A percentile compares a stretch with the other conserved stretches of the same genome.
These are phyloP conservation scores for Siniperca chuatsi DNA, from an alignment of 2,113 vertebrate genomes.

Conservation along the genomic window DNA sequence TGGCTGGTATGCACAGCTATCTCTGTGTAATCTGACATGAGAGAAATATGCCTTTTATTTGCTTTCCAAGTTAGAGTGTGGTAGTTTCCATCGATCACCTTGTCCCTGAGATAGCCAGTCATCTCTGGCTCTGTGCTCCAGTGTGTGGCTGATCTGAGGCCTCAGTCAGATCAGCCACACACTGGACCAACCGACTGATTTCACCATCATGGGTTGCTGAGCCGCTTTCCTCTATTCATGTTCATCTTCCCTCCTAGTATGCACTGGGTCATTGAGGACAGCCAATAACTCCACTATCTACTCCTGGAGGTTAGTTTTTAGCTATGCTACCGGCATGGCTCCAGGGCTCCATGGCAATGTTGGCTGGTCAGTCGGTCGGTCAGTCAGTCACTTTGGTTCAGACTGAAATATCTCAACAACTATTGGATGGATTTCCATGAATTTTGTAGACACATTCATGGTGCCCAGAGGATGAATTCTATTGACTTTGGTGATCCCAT, in stretches of 20 bases:
- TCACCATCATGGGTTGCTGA: constrained; percentile 21
- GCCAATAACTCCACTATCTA: neutral
- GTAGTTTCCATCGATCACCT: constrained; percentile 36
- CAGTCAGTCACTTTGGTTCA: neutral
- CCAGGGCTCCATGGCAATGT: too few relatives aligned
- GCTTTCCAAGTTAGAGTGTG: constrained; percentile 22
- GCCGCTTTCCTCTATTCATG: neutral
- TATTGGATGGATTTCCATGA: neutral
- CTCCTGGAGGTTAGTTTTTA: constrained; percentile 9
- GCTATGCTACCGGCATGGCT: neutral
- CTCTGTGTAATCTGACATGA: constrained; percentile 34
- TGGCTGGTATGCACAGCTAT: constrained; percentile 2
- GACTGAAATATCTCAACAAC: neutral
- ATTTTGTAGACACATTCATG: neutral
- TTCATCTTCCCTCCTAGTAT: constrained; percentile 2
- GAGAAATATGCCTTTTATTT: constrained; percentile 40
- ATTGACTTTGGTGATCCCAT: too few relatives aligned
- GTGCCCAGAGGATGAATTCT: too few relatives aligned
- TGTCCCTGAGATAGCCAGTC: constrained; percentile 21
- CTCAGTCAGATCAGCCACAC: constrained; percentile 33
- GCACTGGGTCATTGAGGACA: neutral
- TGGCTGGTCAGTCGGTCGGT: too few relatives aligned
- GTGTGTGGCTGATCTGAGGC: constrained; percentile 28
- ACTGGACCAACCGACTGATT: constrained; percentile 23
- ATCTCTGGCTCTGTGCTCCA: constrained; percentile 25